Percentiles rank a stretch among this genome's conserved stretches.
phyloP scores from a whole-genome alignment of 2,797 vertebrate species.

The Myotis findleyi region DNA sequence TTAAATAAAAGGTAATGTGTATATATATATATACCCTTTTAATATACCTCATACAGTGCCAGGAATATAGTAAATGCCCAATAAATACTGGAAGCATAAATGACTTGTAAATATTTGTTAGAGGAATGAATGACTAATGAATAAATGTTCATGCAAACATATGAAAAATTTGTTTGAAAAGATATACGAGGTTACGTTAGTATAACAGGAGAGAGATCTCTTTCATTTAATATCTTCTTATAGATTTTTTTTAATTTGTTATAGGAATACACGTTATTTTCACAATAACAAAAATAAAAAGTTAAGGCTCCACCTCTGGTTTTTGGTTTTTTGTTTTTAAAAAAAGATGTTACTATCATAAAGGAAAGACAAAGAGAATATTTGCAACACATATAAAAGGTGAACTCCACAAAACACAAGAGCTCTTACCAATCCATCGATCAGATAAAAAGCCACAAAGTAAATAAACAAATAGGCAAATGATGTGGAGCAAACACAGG shows the following conservation, averaged over 20 bases:
- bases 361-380: slow-evolving; percentile 38
- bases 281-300: slow-evolving; percentile 33
- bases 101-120: slow-evolving; percentile 30
- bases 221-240: slow-evolving; percentile 12
- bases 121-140: background rate
- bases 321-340: background rate
- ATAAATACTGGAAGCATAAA: slow-evolving; percentile 19
- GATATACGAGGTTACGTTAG: background rate
- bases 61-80: background rate
- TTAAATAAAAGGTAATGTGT: background rate
- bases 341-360: background rate
- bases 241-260: background rate
- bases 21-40: background rate
- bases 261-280: background rate
- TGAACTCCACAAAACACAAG: slow-evolving; percentile 24
- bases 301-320: background rate
- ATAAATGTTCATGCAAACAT: background rate
- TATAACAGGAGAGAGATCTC: background rate
- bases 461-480: background rate
- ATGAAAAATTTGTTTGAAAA: background rate
- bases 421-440: background rate
- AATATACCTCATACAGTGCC: background rate
- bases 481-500: background rate
- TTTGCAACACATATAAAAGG: background rate
- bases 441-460: background rate